phyloP scores from a whole-genome alignment of 2,113 vertebrate genomes.

The Sphaerodactylus townsendi region DNA sequence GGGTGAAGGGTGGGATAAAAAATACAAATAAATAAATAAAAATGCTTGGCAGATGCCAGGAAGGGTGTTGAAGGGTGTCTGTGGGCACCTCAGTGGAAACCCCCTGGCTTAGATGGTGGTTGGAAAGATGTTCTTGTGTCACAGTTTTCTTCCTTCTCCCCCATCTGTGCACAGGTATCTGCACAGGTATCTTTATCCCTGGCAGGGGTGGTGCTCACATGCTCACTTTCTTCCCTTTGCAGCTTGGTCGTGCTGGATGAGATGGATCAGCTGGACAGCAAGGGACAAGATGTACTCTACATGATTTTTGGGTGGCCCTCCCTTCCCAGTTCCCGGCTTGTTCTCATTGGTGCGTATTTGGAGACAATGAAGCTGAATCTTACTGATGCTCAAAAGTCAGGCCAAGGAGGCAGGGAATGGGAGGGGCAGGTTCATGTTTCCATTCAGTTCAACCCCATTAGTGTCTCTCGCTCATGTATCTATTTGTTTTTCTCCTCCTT shows the following conservation, averaged over 20 bases:
- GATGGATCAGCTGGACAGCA: constrained; percentile 96
- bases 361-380: not conserved
- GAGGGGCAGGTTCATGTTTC: not conserved
- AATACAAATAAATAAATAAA: too few relatives aligned
- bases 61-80: too few relatives aligned
- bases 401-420: not conserved
- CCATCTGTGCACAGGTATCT: not conserved
- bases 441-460: too few relatives aligned
- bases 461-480: too few relatives aligned
- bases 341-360: constrained; percentile 83
- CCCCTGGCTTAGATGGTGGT: not conserved
- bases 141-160: too few relatives aligned
- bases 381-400: too few relatives aligned
- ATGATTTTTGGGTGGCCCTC: constrained; percentile 93
- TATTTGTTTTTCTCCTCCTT: too few relatives aligned
- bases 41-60: too few relatives aligned
- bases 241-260: constrained; percentile 93
- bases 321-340: constrained; percentile 82
- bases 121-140: not conserved
- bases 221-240: constrained; percentile 21
- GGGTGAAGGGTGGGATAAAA: too few relatives aligned
- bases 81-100: too few relatives aligned
- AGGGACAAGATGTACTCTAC: constrained; percentile 93
- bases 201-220: not conserved
- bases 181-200: not conserved